Percentiles rank a stretch among this genome's conserved stretches.
Evolutionary conservation across 2,888 invertebrate species (phyloP).

Genomic region (Conistra vaccinii): DNA sequence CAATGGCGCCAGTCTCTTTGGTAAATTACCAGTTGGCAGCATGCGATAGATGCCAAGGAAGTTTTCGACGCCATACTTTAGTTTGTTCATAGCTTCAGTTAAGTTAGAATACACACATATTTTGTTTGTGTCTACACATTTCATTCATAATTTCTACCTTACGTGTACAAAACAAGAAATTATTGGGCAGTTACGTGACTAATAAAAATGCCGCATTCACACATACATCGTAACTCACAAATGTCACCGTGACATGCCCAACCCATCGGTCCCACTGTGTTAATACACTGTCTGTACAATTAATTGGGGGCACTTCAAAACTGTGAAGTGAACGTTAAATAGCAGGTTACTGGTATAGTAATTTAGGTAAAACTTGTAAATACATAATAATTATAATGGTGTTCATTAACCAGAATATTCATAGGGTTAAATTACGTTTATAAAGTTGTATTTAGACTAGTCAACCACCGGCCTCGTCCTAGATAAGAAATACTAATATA

Average conservation of each 20-base stretch:
- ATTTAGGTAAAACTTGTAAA: conserved; percentile 12
- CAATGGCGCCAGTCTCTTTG: neutral
- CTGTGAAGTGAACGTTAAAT: conserved; percentile 25
- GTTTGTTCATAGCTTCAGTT: neutral
- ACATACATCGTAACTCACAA: neutral
- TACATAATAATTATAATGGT: neutral
- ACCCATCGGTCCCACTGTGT: conserved; percentile 15
- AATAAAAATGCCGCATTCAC: conserved; percentile 26
- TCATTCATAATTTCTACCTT: no score
- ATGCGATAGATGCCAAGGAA: neutral
- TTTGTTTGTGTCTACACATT: neutral
- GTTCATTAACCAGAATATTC: neutral
- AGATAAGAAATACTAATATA: neutral
- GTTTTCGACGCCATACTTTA: neutral
- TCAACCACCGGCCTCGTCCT: neutral
- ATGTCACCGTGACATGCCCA: conserved; percentile 13
- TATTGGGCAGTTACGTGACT: conserved; percentile 6
- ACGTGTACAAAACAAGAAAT: no score
- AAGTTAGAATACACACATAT: neutral
- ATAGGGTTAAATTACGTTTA: no score
- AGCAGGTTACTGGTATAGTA: neutral
- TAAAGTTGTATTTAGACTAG: neutral
- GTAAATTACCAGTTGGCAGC: neutral
- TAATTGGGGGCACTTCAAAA: conserved; percentile 29
- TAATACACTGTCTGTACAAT: conserved; percentile 25